Conservation (phyloP, 1,140 invertebrate genomes). For the Eriocheir sinensis region DNA sequence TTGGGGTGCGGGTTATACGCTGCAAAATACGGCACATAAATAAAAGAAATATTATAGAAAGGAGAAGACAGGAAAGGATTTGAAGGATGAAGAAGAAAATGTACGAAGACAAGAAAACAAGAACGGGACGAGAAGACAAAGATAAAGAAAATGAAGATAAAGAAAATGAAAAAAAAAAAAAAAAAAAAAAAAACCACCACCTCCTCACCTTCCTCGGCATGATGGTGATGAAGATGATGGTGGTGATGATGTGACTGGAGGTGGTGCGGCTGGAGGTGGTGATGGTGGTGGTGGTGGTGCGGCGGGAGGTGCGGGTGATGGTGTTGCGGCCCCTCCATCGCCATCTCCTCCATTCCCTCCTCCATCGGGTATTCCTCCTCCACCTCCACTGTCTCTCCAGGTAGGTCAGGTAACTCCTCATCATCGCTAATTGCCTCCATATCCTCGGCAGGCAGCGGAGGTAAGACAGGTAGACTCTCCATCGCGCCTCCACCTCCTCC, state of each 20-base stretch:
- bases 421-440: conserved; percentile 82
- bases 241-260: background rate
- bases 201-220: background rate
- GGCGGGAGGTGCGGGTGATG: background rate
- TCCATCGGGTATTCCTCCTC: conserved; percentile 70
- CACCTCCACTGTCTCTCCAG: conserved; percentile 67
- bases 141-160: too few species aligned
- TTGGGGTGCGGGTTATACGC: too few species aligned
- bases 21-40: too few species aligned
- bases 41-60: too few species aligned
- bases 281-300: background rate
- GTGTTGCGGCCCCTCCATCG: conserved; percentile 41
- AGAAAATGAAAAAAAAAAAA: background rate
- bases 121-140: too few species aligned
- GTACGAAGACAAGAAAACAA: too few species aligned
- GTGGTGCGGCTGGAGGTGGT: background rate
- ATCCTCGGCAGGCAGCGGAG: conserved; percentile 81
- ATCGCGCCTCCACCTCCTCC: background rate
- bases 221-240: too few species aligned
- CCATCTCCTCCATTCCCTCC: conserved; percentile 61
- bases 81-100: too few species aligned
- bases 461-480: conserved; percentile 59
- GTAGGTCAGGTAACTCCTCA: conserved; percentile 78
- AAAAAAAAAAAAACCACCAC: background rate
- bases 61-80: too few species aligned